Conservation (phyloP, 2,888 invertebrate genomes). For the Orchesella flavescens region DNA sequence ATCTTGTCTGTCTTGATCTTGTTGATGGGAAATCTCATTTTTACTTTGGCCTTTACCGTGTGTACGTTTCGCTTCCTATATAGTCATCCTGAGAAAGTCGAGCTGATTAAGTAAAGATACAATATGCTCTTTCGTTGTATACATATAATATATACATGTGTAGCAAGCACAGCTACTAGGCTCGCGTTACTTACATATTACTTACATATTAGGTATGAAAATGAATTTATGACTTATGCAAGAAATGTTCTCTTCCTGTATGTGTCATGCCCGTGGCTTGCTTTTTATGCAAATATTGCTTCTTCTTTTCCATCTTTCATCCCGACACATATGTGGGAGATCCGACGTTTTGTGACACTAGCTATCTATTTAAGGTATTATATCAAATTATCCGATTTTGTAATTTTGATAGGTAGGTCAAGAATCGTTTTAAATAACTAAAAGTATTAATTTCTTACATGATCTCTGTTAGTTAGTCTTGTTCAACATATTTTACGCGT, state of each 20-base stretch:
- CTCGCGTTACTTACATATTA: too few species aligned
- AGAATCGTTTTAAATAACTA: too few species aligned
- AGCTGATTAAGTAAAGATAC: background rate
- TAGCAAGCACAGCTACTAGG: too few species aligned
- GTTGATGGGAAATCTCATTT: slow-evolving; percentile 15
- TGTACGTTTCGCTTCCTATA: background rate
- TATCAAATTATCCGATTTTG: slow-evolving; percentile 38
- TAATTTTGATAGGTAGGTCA: too few species aligned
- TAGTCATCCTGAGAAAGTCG: background rate
- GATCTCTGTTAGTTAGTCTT: too few species aligned
- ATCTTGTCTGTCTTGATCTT: background rate
- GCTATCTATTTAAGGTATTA: slow-evolving; percentile 24
- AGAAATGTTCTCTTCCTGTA: slow-evolving; percentile 32
- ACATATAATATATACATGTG: too few species aligned
- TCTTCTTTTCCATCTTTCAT: background rate
- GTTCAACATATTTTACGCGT: too few species aligned
- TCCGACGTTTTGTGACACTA: background rate
- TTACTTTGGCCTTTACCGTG: background rate
- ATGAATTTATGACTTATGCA: background rate
- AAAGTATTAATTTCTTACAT: too few species aligned
- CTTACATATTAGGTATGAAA: too few species aligned
- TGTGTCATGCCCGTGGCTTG: slow-evolving; percentile 59
- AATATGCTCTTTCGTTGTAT: background rate
- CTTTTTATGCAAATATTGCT: slow-evolving; percentile 13
- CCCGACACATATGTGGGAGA: too few species aligned